Conservation (phyloP, 2,797 vertebrate species). For the Siniperca scherzeri region DNA sequence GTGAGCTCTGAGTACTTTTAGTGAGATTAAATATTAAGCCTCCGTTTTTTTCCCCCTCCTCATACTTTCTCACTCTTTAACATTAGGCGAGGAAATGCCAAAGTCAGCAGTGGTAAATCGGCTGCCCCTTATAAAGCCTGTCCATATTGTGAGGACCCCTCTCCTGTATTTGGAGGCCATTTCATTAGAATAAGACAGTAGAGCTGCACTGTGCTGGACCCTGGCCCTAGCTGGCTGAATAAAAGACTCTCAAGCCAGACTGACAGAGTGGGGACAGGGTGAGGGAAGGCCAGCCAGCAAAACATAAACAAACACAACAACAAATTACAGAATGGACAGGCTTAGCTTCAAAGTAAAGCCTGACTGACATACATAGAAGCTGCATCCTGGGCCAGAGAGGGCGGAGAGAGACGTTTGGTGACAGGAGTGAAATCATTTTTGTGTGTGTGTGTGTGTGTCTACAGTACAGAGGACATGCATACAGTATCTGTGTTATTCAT, state of each 20-base stretch:
- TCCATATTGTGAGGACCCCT: slow-evolving; percentile 49
- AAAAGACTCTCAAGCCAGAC: slow-evolving; percentile 48
- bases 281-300: slow-evolving; percentile 41
- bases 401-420: slow-evolving; percentile 40
- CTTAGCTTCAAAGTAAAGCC: slow-evolving; percentile 68
- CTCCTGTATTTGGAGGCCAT: slow-evolving; percentile 54
- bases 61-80: slow-evolving; percentile 53
- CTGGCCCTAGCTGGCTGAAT: slow-evolving; percentile 33
- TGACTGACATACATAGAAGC: slow-evolving; percentile 57
- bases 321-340: slow-evolving; percentile 63
- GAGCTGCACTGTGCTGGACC: slow-evolving; percentile 43
- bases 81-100: slow-evolving; percentile 51
- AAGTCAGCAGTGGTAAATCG: slow-evolving; percentile 63
- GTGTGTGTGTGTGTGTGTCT: neutral
- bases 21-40: slow-evolving; percentile 76
- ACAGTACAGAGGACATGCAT: slow-evolving; percentile 18
- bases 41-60: slow-evolving; percentile 50
- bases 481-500: slow-evolving; percentile 23
- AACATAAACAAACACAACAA: slow-evolving; percentile 61
- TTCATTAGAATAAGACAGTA: slow-evolving; percentile 65
- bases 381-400: slow-evolving; percentile 34
- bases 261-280: slow-evolving; percentile 39
- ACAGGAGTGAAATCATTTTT: slow-evolving; percentile 31
- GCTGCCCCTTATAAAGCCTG: slow-evolving; percentile 58
- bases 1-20: slow-evolving; percentile 71